Base-by-base conservation (phyloP, 2,797 vertebrate genomes). In the Diplodus puntazzo region DNA sequence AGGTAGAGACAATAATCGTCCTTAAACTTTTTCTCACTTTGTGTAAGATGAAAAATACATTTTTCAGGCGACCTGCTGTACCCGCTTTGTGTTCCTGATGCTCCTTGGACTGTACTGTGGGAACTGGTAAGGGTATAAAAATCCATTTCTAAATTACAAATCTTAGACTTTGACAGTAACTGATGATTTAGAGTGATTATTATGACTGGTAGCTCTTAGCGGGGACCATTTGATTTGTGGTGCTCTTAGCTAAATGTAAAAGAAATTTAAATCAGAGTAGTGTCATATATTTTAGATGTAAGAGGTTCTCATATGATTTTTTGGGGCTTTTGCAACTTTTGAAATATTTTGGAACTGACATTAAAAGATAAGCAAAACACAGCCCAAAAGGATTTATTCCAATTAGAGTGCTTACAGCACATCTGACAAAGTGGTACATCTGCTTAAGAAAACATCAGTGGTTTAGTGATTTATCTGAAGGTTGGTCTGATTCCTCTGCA, bases 401-500 rank as follows among this genome's bases (percentile, higher is more conserved):
- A 62, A 48, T 69, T 71, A 62, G 48, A 67, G 53, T 10, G 46
- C 60, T 79, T 5, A 43, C 46, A 68, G 43, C n/a, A 20, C 23
- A 77, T 69, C 42, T 61, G 46, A 79, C 70, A 30, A 43, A 78
- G 55, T 50, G 64, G 59, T 50, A 65, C 53, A 64, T 69, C 66
- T 73, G 73, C 55, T 39, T 21, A 70, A 59, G 67, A 68, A 79
- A 86, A 75, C 75, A 63, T 82, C 63, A 69, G 54, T 52, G 62
- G 43, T 83, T 74, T 73, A 30, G 61, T 77, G 67, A 89, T 90
- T 91, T 79, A 87, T 88, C 68, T 53, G 7, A 79, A 65, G 76
- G 81, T 82, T 50, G 59, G 65, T 73, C 64, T 81, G 65, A 84
- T 87, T 85, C 60, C 63, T 86, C 69, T 72, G 72, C 45, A 52